Base-by-base conservation (phyloP, 2,888 invertebrate genomes). In the Ormyrus thymus region DNA sequence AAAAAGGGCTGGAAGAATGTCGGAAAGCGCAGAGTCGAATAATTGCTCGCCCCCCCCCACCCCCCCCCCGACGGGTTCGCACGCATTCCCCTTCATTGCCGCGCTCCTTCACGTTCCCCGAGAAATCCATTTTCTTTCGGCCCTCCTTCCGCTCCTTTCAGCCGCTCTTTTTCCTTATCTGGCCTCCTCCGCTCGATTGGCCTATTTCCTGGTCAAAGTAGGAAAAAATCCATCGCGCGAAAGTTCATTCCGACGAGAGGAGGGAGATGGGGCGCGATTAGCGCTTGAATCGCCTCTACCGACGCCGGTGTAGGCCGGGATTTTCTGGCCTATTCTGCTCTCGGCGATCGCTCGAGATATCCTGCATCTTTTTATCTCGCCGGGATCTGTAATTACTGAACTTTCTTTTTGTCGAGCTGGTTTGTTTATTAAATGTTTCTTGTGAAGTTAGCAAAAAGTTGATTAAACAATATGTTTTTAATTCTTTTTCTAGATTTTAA, bases 131-230 rank as follows among this genome's bases (percentile, higher is more conserved):
- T 69, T 69, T 48, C 56, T 58, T n/a, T 43, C 29, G 29, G 29
- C 58, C 10, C 62, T 51, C 51, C 11, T 75, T 46, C 64, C 68
- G 75, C 65, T 66, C n/a, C 55, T 79, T 66, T 53, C 69, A 29
- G 29, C 29, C 62, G 45, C 59, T 46, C 29, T 50, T 13, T 9
- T 51, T 70, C 69, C 45, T 68, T 78, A 64, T 50, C 64, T 46
- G 29, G 29, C 66, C 15, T 62, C 71, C 66, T 61, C 70, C 65
- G 62, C 71, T 69, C 66, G 71, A 77, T 77, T 77, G 77, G 65
- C 71, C 71, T 77, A 77, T 77, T 77, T 77, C 77, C 77, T 71
- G 56, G 8, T n/a, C 29, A 13, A 48, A 68, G 56, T n/a, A 43
- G 45, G 59, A 62, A 45, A 53, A 45, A 50, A 10, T 29, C 61